phyloP scores from a whole-genome alignment of 2,113 vertebrate species.

The Seriola rivoliana region DNA sequence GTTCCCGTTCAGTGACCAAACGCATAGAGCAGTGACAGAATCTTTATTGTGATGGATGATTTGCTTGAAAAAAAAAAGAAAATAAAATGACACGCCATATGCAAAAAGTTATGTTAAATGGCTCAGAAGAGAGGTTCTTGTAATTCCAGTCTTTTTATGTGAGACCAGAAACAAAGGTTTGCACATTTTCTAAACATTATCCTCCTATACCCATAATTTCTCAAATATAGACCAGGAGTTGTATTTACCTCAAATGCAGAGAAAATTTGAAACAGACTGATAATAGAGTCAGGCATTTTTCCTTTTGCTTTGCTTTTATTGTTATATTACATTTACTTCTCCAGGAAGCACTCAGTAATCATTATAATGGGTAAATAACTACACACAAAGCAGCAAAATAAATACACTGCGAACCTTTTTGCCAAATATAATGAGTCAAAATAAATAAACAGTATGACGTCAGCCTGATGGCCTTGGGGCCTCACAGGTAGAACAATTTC shows the following conservation, averaged over 20 bases:
- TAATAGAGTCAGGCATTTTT: background rate
- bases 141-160: background rate
- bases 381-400: background rate
- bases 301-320: background rate
- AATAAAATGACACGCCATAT: background rate
- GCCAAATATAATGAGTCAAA: background rate
- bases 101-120: background rate
- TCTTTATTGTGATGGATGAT: slow-evolving; percentile 24
- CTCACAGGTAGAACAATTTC: background rate
- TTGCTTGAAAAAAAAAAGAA: background rate
- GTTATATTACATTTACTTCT: background rate
- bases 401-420: background rate
- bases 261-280: background rate
- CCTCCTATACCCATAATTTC: no score
- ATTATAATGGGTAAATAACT: background rate
- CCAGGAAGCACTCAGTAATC: background rate
- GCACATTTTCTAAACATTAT: no score
- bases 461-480: background rate
- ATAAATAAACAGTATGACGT: background rate
- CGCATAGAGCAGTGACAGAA: background rate
- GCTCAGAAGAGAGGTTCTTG: background rate
- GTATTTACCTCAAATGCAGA: background rate
- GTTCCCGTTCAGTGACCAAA: slow-evolving; percentile 27
- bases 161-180: background rate
- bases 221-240: no score